These are phyloP conservation scores for Galleria mellonella DNA, from an alignment of 1,140 invertebrate species.

Conservation along the genomic window DNA sequence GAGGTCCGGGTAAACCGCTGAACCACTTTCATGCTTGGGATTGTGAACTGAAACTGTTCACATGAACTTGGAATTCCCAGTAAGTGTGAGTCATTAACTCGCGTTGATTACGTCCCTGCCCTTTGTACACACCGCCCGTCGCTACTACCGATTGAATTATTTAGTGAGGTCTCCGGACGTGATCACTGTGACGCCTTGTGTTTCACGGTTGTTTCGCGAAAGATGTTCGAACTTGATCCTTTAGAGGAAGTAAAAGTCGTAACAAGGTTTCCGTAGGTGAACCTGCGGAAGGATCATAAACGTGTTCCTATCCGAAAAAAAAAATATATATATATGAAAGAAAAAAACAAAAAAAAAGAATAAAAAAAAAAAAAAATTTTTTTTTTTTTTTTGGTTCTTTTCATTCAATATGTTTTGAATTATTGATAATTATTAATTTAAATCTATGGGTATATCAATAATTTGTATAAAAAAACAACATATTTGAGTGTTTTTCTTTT, in stretches of 20 bases:
- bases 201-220: conserved; percentile 69
- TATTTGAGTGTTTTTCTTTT: no score
- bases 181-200: conserved; percentile 72
- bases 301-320: no score
- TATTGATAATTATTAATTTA: no score
- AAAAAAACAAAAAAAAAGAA: no score
- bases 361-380: no score
- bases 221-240: conserved; percentile 81
- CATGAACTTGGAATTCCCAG: conserved; percentile 93
- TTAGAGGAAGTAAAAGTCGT: conserved; percentile 89
- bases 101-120: conserved; percentile 91
- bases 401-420: background rate
- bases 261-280: conserved; percentile 91
- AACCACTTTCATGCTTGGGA: conserved; percentile 88
- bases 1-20: conserved; percentile 84
- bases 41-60: conserved; percentile 88
- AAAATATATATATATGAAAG: no score
- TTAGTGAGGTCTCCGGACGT: conserved; percentile 85
- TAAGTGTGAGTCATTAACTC: conserved; percentile 90
- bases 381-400: no score
- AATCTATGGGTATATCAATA: no score
- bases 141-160: conserved; percentile 91
- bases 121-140: conserved; percentile 94
- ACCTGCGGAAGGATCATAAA: conserved; percentile 89
- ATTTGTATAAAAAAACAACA: no score